Evolutionary conservation across 1,140 invertebrate species (phyloP), one percentile per base, ranked within the genome.

Genomic region (Euura saliciscinereae): DNA sequence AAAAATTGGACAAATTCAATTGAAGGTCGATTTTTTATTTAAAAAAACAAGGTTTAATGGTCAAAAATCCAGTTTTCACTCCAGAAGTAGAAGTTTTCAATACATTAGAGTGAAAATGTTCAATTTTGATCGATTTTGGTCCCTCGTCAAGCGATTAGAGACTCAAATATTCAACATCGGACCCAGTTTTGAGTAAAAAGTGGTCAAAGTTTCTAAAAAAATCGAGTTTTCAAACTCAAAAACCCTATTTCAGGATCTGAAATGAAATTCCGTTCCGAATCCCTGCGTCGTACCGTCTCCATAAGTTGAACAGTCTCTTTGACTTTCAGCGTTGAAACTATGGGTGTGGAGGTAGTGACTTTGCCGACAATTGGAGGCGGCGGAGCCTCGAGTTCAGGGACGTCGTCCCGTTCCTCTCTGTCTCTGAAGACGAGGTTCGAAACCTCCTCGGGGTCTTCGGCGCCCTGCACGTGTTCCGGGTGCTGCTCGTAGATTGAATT

Each of bases 351-450:
- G 66, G 71, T 72, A 66, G 75, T 69, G 10, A 77, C 66, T 59
- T 67, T 76, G 69, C 64, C 78, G 68, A 84, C 82, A 70, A 78
- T 75, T 44, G 80, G 79, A n/a, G 81, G 79, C 11, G 77, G 78
- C 28, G 83, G 76, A n/a, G 80, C 77, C 68, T 84, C 84, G 65
- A 84, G 71, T 72, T 84, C 84, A 64, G 83, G 82, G 44, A 85
- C 79, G 69, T 46, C 75, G 67, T 82, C 74, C 51, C 45, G 64
- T 28, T 42, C 42, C 44, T 74, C 68, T 28, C 51, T 44, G 66
- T 66, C 13, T 68, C 66, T 64, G 44, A 59, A 46, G 2, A n/a
- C 3, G 73, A n/a, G 79, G 76, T 71, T 69, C 59, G 13, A 76
- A 74, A 28, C 43, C 72, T 59, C 51, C 6, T 8, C 13, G 6